Base-by-base conservation (phyloP, 2,113 vertebrate species). In the Ochotona curzoniae region DNA sequence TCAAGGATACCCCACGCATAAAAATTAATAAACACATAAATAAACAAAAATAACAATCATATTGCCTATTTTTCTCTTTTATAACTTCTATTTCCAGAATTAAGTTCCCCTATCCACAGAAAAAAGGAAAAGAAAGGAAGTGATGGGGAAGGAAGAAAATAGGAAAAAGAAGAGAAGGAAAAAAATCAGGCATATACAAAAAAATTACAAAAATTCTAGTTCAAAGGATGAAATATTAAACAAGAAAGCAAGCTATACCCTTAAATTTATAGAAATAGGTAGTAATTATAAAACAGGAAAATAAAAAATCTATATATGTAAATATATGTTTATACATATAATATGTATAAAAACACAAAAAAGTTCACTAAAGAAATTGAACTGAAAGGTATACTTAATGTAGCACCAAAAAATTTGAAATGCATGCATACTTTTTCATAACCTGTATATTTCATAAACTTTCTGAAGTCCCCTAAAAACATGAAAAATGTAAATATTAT, bases 1-100 rank as follows among this genome's bases (percentile, higher is more conserved):
- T 93, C 81, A 83, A 96, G 25, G 14, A 89, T 49, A 87, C 10
- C 79, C 5, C 49, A 89, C 66, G 20, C 30, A 81, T 38, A 83
- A 44, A 44, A 44, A n/a, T n/a, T 35, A 28, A 30, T 94, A 86
- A 87, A 86, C 67, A 92, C 83, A 90, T 1, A 83, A n/a, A 64
- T 12, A 28, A 92, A 85, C 32, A 76, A 66, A 95, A 94, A 74
- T 88, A 78, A 91, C 89, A 86, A 51, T 94, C 0, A 69, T 25
- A 25, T 71, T 95, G 49, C 8, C 69, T 71, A 64, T 90, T 85
- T 63, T 23, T 49, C 88, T 92, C 5, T 91, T 74, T 81, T 61
- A 64, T 67, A 10, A 25, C 91, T 94, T 23, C 15, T 63, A 88
- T 76, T 96, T 90, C 7, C 49, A 86, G 35, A 23, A 92, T 2